phyloP scores from a whole-genome alignment of 2,113 vertebrate genomes.

The Sturnus vulgaris region DNA sequence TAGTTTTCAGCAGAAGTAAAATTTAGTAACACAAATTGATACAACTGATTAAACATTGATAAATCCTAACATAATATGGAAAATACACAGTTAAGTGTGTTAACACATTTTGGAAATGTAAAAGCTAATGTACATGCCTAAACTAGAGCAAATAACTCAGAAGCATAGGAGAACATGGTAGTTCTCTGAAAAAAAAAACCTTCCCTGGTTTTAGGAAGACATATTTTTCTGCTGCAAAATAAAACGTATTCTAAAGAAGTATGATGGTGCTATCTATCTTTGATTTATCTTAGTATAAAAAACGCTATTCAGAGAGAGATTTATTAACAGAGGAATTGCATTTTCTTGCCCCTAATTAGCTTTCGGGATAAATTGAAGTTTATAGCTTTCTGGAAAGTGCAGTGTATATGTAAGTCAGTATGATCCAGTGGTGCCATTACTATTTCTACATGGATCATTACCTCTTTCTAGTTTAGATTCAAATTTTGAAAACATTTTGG shows the following conservation, averaged over 20 bases:
- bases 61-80: neutral
- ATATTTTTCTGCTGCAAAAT: neutral
- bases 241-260: neutral
- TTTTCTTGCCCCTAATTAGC: neutral
- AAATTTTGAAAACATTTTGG: neutral
- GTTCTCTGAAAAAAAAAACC: neutral
- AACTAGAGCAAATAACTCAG: neutral
- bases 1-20: neutral
- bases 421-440: neutral
- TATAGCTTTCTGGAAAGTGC: neutral
- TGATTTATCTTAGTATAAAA: neutral
- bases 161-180: neutral
- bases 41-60: neutral
- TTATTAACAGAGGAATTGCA: neutral
- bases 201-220: neutral
- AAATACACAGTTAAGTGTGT: neutral
- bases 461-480: neutral
- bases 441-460: neutral
- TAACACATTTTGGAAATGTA: neutral
- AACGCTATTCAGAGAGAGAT: neutral
- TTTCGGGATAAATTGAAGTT: neutral
- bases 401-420: neutral
- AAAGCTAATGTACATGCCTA: neutral
- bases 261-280: neutral
- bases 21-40: neutral